phyloP scores from a whole-genome alignment of 2,797 vertebrate species.

The Sebastes hopkinsi region DNA sequence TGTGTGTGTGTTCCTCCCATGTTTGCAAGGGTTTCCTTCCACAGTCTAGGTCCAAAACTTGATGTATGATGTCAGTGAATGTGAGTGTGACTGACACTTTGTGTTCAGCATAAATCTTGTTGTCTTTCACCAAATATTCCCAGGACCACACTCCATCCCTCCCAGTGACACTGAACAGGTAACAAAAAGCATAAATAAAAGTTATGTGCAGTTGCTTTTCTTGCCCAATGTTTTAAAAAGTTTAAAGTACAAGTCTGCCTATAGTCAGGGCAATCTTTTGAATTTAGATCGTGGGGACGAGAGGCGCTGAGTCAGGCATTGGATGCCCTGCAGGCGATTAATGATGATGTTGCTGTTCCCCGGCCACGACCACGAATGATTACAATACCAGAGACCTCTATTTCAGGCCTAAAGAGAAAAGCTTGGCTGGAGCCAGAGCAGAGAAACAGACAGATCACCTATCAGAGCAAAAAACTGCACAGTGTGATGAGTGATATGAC shows the following conservation, averaged over 20 bases:
- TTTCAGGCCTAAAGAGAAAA: conserved; percentile 35
- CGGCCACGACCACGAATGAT: conserved; percentile 33
- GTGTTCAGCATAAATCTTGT: background rate
- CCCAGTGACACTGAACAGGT: background rate
- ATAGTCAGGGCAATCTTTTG: conserved; percentile 22
- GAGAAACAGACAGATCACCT: conserved; percentile 17
- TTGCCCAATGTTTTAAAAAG: background rate
- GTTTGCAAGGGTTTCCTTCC: background rate
- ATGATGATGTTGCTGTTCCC: conserved; percentile 40
- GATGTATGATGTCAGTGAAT: background rate
- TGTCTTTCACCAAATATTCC: background rate
- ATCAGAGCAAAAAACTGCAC: conserved; percentile 16
- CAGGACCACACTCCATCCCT: no score
- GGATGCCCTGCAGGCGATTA: conserved; percentile 37
- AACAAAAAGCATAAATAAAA: background rate
- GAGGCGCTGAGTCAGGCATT: conserved; percentile 62
- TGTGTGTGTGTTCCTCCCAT: background rate
- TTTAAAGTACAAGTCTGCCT: background rate
- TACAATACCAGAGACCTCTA: conserved; percentile 43
- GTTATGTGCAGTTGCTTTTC: background rate
- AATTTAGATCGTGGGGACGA: conserved; percentile 35
- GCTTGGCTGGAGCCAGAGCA: conserved; percentile 20
- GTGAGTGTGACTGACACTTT: background rate
- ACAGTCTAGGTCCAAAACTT: background rate
- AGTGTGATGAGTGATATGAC: background rate